Percentiles rank a stretch among this genome's conserved stretches.
Evolutionary conservation across 2,888 invertebrate species (phyloP).

Genomic region (Thereva nobilitata): DNA sequence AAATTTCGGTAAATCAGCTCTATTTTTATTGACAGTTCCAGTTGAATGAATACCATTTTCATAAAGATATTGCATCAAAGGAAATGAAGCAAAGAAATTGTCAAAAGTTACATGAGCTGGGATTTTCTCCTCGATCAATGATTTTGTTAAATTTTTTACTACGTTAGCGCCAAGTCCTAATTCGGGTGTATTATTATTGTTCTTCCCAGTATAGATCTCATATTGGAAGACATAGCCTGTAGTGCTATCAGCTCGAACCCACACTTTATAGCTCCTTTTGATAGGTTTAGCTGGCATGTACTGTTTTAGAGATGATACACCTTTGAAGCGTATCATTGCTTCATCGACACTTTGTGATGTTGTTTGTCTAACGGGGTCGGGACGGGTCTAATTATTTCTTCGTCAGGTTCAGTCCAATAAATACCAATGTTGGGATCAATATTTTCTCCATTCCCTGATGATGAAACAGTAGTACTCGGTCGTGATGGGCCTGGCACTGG

Average conservation of each 20-base stretch:
- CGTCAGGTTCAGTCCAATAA: too few relatives aligned
- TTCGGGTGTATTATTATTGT: background rate
- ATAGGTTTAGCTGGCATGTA: constrained; percentile 8
- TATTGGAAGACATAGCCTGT: background rate
- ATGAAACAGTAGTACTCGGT: too few relatives aligned
- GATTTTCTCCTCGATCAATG: background rate
- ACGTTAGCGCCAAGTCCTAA: background rate
- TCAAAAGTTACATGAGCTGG: constrained; percentile 1
- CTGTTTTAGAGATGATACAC: constrained; percentile 2
- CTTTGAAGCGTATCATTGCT: background rate
- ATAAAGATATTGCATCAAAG: background rate
- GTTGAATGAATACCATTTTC: background rate
- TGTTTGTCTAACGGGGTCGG: too few relatives aligned
- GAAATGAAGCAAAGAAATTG: background rate
- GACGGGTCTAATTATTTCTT: too few relatives aligned
- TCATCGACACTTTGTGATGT: too few relatives aligned
- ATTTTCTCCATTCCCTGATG: too few relatives aligned
- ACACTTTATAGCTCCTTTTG: background rate
- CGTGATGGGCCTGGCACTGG: too few relatives aligned
- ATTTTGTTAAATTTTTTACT: background rate
- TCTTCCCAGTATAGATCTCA: background rate
- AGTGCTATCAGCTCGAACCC: background rate
- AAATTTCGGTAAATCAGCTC: background rate
- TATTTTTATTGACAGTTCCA: background rate
- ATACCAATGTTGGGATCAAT: too few relatives aligned